Evolutionary conservation across 2,797 vertebrate genomes (phyloP), one percentile per base, ranked within the genome.

Genomic region (Cyprinodon diabolis): DNA sequence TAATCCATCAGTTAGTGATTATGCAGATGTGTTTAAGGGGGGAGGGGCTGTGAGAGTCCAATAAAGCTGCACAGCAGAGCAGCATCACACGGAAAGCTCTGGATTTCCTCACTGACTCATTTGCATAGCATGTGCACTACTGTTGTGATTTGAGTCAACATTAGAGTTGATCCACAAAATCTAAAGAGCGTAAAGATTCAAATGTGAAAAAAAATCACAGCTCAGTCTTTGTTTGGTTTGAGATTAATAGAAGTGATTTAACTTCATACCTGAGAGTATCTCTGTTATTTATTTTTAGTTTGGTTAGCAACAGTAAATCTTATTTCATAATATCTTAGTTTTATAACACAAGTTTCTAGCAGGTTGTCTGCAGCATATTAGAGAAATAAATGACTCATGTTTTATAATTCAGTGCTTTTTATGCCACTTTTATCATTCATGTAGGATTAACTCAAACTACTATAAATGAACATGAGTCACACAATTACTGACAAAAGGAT

Each of bases 81-180:
- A 3, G 9, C 17, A 13, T 55, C 75, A 72, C 68, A 83, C 66
- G 35, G 60, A 71, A n/a, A 69, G 62, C 3, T 11, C 60, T 23
- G 56, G 62, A 69, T 84, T 90, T 89, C 86, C 89, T 74, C 66
- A 81, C 72, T 54, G 37, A 74, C 60, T 75, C 54, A 85, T 93
- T 93, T 92, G 88, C 78, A 84, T 83, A 43, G 54, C 82, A 92
- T 91, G 90, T 79, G 14, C 4, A 72, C 72, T 19, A 76, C 73
- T 81, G 80, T 81, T 72, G 56, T 82, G 86, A 87, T 90, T 90
- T 79, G 58, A 75, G 63, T 73, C 60, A 72, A 76, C 83, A 73
- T 72, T 72, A 78, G 67, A n/a, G 10, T 30, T 40, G 62, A 47
- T 23, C 40, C 12, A 47, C n/a, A 47, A 11, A 13, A 65, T n/a